Conservation (phyloP, 2,888 invertebrate genomes). For the Euproctis similis region DNA sequence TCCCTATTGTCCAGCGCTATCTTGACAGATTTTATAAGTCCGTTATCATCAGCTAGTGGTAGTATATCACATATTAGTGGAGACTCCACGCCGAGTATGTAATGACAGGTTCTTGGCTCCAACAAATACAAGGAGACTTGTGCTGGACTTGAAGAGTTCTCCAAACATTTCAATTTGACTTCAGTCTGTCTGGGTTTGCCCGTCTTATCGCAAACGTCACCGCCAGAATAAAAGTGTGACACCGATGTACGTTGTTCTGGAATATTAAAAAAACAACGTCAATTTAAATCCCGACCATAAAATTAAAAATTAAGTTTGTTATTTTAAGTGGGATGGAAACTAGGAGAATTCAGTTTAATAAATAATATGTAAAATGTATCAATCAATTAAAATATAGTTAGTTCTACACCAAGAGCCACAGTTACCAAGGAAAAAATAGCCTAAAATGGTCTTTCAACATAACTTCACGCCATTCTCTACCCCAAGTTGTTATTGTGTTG, state of each 20-base stretch:
- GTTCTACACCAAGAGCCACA: too few relatives aligned
- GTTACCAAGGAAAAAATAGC: too few relatives aligned
- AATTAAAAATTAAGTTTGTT: too few relatives aligned
- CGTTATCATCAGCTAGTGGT: conserved; percentile 86
- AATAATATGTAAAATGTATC: too few relatives aligned
- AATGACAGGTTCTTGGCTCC: conserved; percentile 95
- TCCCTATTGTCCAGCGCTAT: conserved; percentile 23
- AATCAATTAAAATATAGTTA: too few relatives aligned
- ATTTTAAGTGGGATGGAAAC: too few relatives aligned
- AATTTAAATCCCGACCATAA: too few relatives aligned
- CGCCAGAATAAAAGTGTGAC: conserved; percentile 91
- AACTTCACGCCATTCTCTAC: too few relatives aligned
- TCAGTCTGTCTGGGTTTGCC: conserved; percentile 88
- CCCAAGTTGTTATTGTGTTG: too few relatives aligned
- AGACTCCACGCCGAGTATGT: conserved; percentile 95
- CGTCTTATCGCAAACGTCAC: conserved; percentile 90
- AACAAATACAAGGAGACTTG: conserved; percentile 91
- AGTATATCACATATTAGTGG: conserved; percentile 91
- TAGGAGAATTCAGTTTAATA: too few relatives aligned
- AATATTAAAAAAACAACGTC: too few relatives aligned
- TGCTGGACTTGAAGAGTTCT: conserved; percentile 82
- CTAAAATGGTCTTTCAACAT: too few relatives aligned
- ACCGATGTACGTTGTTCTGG: conserved; percentile 81
- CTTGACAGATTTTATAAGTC: conserved; percentile 67
- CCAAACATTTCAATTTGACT: conserved; percentile 87